These are phyloP conservation scores for Atta texana DNA, from an alignment of 1,140 invertebrate species.

Conservation along the genomic window DNA sequence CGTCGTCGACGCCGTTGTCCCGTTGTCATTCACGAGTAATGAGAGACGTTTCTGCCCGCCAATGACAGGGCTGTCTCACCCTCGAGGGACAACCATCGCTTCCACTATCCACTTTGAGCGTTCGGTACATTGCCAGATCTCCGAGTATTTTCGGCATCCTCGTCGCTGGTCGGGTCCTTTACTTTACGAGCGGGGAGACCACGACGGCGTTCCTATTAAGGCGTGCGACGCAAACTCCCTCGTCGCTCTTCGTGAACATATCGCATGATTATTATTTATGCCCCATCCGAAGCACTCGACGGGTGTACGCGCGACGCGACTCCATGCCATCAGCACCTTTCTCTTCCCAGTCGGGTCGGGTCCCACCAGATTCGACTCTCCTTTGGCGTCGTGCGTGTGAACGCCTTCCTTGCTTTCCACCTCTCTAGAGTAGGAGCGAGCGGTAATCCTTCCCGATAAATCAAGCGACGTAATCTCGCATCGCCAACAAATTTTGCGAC, in stretches of 20 bases:
- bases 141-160: conserved; percentile 47
- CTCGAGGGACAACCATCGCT: conserved; percentile 24
- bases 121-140: conserved; percentile 20
- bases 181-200: conserved; percentile 57
- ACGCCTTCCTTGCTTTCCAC: not conserved
- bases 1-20: conserved; percentile 37
- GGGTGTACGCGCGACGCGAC: conserved; percentile 25
- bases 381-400: conserved; percentile 14
- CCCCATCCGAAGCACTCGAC: conserved; percentile 3
- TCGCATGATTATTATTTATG: conserved; percentile 75
- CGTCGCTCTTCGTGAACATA: conserved; percentile 48
- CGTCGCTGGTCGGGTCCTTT: conserved; percentile 31
- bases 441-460: conserved; percentile 70
- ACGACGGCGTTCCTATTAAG: conserved; percentile 46
- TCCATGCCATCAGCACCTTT: conserved; percentile 31
- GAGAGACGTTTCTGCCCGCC: conserved; percentile 49
- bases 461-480: conserved; percentile 71
- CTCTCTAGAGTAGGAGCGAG: conserved; percentile 28
- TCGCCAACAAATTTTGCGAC: conserved; percentile 60
- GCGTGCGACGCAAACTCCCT: conserved; percentile 30
- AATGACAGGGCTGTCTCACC: conserved; percentile 9
- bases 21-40: conserved; percentile 59
- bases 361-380: conserved; percentile 22
- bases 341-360: not conserved
- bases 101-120: conserved; percentile 18